Evolutionary conservation across 2,888 invertebrate species (phyloP).

Genomic region (Pristionchus japonicus): DNA sequence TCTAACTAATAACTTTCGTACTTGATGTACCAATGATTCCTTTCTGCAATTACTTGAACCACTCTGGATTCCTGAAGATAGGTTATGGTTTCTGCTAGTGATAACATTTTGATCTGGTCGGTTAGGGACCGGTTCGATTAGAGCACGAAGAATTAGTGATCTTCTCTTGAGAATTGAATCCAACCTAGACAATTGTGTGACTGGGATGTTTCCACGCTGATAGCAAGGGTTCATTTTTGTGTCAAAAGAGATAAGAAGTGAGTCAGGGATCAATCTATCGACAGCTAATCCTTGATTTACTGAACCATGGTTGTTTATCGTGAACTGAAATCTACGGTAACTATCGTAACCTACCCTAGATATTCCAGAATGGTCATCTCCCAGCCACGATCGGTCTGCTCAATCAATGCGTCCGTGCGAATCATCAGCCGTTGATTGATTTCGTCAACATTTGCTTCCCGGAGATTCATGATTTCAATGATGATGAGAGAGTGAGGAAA

Average conservation of each 20-base stretch:
- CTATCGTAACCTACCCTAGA: not conserved
- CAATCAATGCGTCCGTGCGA: not conserved
- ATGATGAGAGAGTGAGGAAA: not conserved
- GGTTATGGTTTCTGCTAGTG: too few relatives aligned
- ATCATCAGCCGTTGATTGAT: not conserved
- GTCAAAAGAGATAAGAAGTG: not conserved
- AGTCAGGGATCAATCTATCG: not conserved
- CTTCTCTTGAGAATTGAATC: not conserved
- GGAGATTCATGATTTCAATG: not conserved
- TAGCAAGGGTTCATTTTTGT: not conserved
- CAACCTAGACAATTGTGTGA: not conserved
- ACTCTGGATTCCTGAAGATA: too few relatives aligned
- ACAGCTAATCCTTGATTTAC: not conserved
- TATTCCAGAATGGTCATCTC: slow-evolving; percentile 1
- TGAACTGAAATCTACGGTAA: too few relatives aligned
- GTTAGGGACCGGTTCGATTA: too few relatives aligned
- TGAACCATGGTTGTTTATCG: not conserved
- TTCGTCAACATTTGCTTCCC: not conserved
- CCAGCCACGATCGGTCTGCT: not conserved
- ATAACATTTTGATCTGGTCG: too few relatives aligned
- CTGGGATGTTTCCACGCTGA: not conserved
- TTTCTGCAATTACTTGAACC: too few relatives aligned
- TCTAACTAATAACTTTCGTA: too few relatives aligned
- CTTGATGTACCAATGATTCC: too few relatives aligned
- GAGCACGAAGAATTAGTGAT: too few relatives aligned